These are phyloP conservation scores for Lithophane leautieri DNA, from an alignment of 2,888 invertebrate species.

Conservation along the genomic window DNA sequence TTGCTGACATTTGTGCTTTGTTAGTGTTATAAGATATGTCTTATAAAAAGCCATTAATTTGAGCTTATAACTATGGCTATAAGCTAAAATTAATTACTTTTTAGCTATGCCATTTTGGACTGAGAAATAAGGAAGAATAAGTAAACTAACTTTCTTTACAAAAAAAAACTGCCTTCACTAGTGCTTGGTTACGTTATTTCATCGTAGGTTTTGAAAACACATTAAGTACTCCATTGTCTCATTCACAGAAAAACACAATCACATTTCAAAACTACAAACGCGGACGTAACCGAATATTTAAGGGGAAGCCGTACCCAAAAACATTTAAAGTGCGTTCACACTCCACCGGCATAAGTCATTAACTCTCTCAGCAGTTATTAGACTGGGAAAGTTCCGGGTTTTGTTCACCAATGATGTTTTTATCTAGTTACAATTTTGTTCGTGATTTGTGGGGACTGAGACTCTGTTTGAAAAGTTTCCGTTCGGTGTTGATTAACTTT, in stretches of 20 bases:
- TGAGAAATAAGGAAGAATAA: too few relatives aligned
- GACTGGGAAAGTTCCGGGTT: slow-evolving; percentile 66
- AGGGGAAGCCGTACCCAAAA: slow-evolving; percentile 53
- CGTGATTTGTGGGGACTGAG: slow-evolving; percentile 67
- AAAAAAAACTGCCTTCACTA: neutral
- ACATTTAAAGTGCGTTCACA: slow-evolving; percentile 66
- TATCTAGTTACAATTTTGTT: slow-evolving; percentile 67
- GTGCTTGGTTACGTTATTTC: neutral
- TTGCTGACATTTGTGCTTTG: neutral
- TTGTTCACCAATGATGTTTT: slow-evolving; percentile 68
- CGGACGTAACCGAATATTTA: slow-evolving; percentile 53
- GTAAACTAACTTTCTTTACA: too few relatives aligned
- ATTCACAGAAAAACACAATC: slow-evolving; percentile 17
- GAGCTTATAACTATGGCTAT: too few relatives aligned
- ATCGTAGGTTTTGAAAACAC: neutral
- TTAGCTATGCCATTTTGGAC: neutral
- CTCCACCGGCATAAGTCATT: slow-evolving; percentile 69
- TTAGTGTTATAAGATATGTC: too few relatives aligned
- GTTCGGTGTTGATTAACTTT: slow-evolving; percentile 64
- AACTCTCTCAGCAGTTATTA: slow-evolving; percentile 69
- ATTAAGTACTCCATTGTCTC: neutral
- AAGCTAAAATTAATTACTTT: too few relatives aligned
- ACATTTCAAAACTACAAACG: slow-evolving; percentile 24
- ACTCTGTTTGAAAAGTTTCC: slow-evolving; percentile 64
- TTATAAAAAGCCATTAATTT: too few relatives aligned